Evolutionary conservation across 2,888 invertebrate species (phyloP).

Genomic region (Drosophila neutralis): DNA sequence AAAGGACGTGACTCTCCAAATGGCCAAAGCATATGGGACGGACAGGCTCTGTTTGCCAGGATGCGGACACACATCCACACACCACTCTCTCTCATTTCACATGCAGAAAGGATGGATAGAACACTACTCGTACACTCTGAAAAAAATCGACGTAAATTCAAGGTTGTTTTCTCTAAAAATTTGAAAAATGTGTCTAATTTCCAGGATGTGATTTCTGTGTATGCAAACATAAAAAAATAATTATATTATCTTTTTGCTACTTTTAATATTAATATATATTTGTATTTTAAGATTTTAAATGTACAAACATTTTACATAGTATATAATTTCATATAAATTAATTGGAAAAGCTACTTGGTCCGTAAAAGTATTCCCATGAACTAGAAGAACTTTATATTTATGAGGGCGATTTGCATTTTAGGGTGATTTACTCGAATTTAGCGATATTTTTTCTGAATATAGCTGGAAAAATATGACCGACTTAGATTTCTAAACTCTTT

Average conservation of each 20-base stretch:
- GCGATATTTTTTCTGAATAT: background rate
- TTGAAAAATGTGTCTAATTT: background rate
- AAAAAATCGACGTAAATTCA: background rate
- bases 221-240: too few relatives aligned
- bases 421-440: background rate
- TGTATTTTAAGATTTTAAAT: background rate
- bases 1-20: conserved; percentile 33
- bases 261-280: background rate
- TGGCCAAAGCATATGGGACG: conserved; percentile 30
- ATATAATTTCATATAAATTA: background rate
- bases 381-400: background rate
- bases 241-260: background rate
- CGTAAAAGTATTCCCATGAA: too few relatives aligned
- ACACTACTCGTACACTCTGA: background rate
- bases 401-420: background rate
- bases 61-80: conserved; percentile 40
- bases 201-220: too few relatives aligned
- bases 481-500: conserved; percentile 52
- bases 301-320: background rate
- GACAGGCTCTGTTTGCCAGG: conserved; percentile 8
- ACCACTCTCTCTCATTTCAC: conserved; percentile 60
- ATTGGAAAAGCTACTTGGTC: too few relatives aligned
- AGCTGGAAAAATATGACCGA: conserved; percentile 39
- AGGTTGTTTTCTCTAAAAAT: background rate
- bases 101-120: conserved; percentile 45